Base-by-base conservation (phyloP, 2,113 vertebrate species). In the Lota lota region DNA sequence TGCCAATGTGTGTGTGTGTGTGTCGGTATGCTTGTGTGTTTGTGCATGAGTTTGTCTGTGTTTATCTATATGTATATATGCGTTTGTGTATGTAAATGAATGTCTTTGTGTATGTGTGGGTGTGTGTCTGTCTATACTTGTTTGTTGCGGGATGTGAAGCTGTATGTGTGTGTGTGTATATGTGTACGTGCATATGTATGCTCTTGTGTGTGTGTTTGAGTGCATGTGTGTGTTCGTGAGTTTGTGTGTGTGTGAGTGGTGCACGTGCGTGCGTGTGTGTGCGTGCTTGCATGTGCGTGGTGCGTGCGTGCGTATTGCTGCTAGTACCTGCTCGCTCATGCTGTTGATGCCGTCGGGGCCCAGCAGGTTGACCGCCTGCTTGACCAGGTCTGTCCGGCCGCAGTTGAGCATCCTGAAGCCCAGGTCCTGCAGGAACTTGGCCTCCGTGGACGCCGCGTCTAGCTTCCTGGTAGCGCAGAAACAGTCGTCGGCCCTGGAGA, bases 391-490 rank as follows among this genome's bases (percentile, higher is more conserved):
- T 4, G 92, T 92, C 51, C 92, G 87, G 20, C 92, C 92, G 1
- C 89, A 92, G 89, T 90, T 92, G 33, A 93, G 91, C 92, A 93
- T 93, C 63, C 92, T 90, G 87, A 93, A 93, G 50, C 90, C 92
- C 79, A 93, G 86, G 54, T 93, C 90, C 87, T 91, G 91, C 77
- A 91, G 84, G 76, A 93, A 91, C 77, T 90, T 91, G 61, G 88
- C 90, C 79, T 93, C 91, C 0, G 91, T 90, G 82, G 90, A 91
- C n/a, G 88, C 83, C 0, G 92, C 88, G 2, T 93, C 91, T 69
- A 92, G 81, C 66, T 91, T 91, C 15, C 87, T 83, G 59, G 88
- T 87, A 15, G 90, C 87, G 51, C 88, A 92, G 82, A 92, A 88
- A 66, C 91, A 91, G 72, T 91, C 90, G 73, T 93, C 92, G 0